Conservation (phyloP, 2,113 vertebrate genomes). For the Phalacrocorax pelagicus region DNA sequence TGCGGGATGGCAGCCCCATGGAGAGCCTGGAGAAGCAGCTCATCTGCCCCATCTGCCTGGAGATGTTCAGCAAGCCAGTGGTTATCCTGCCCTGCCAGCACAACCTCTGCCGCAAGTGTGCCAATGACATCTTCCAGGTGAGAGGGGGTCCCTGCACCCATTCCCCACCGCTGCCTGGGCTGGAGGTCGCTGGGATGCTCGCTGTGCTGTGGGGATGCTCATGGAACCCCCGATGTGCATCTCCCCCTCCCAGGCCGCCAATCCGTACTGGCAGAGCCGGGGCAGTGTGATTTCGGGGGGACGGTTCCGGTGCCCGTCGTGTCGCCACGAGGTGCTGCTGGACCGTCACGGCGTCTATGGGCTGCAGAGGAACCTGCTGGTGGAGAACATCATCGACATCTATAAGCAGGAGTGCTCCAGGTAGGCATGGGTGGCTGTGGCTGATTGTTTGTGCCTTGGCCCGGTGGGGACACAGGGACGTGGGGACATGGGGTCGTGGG, state of each 20-base stretch:
- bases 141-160: background rate
- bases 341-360: conserved; percentile 96
- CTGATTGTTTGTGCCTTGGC: background rate
- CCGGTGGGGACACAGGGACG: accelerated
- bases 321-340: conserved; percentile 94
- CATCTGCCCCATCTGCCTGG: conserved; percentile 97
- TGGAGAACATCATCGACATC: conserved; percentile 97
- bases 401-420: conserved; percentile 90
- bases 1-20: conserved; percentile 80
- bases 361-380: conserved; percentile 93
- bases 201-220: background rate
- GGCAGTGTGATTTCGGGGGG: conserved; percentile 75
- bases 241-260: conserved; percentile 69
- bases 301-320: conserved; percentile 92
- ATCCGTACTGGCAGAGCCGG: conserved; percentile 78
- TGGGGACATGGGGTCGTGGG: accelerated
- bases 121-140: conserved; percentile 91
- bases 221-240: accelerated
- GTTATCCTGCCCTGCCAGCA: conserved; percentile 98
- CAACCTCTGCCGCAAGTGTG: conserved; percentile 94
- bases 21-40: conserved; percentile 97
- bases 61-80: conserved; percentile 97
- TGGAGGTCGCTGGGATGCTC: background rate
- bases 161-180: accelerated
- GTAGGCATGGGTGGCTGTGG: background rate